Percentiles rank a stretch among this genome's conserved stretches.
phyloP scores from a whole-genome alignment of 2,888 invertebrate species.

The Chydorus sphaericus region DNA sequence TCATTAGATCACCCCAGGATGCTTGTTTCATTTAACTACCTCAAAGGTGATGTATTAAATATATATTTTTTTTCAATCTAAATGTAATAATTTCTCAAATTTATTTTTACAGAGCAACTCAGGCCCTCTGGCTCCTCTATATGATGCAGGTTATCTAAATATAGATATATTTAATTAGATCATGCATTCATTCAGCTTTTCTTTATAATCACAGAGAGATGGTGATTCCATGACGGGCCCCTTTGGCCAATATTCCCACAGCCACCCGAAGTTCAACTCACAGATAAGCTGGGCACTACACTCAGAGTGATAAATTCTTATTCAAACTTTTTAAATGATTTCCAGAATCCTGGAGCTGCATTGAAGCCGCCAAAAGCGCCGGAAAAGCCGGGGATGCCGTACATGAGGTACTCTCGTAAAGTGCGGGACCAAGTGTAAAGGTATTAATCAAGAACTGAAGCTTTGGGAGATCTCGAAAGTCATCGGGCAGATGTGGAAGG shows the following conservation, averaged over 20 bases:
- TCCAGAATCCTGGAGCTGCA: conserved; percentile 43
- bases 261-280: conserved; percentile 82
- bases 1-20: too few relatives aligned
- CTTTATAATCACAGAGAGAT: conserved; percentile 38
- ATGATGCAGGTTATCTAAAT: conserved; percentile 35
- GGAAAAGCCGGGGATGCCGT: conserved; percentile 96
- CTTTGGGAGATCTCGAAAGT: conserved; percentile 98
- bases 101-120: conserved; percentile 38
- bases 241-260: conserved; percentile 73
- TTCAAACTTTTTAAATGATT: conserved; percentile 6
- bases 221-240: conserved; percentile 57
- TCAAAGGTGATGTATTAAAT: too few relatives aligned
- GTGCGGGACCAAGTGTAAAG: conserved; percentile 94
- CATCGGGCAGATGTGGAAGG: conserved; percentile 96
- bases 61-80: too few relatives aligned
- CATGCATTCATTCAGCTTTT: conserved; percentile 6
- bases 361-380: conserved; percentile 96
- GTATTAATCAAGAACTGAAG: conserved; percentile 84
- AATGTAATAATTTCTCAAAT: conserved; percentile 14
- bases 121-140: conserved; percentile 40
- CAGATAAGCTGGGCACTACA: conserved; percentile 75
- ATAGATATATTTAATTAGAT: conserved; percentile 12
- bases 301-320: conserved; percentile 35
- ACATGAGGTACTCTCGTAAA: conserved; percentile 94
- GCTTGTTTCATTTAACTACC: conserved; percentile 72